Base-by-base conservation (phyloP, 2,113 vertebrate genomes). In the Chionodraco myersi region DNA sequence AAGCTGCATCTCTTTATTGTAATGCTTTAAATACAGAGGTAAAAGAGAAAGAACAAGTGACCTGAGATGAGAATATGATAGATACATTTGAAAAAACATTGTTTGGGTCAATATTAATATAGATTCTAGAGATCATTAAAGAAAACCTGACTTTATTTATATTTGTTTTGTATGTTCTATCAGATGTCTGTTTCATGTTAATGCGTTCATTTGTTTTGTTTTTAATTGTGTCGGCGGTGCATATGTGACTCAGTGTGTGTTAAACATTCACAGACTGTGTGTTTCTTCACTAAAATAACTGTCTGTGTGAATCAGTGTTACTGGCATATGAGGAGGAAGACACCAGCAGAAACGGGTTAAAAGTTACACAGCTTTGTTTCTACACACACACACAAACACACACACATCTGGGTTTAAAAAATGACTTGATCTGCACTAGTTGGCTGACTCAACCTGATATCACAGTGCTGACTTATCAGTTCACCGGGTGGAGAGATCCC, bases 381-480 rank as follows among this genome's bases (percentile, higher is more conserved):
- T 67, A 77, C 68, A 87, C 53, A 73, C 30, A 70, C 53, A 44
- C 34, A 41, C 0, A 41, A 6, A 41, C 36, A 41, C 1, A 41
- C 30, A 49, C 54, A 47, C 63, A 44, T 62, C 53, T 79, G 75
- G 21, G 26, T 72, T 79, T 69, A 36, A 34, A 30, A 68, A 48
- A 61, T 23, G 47, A 71, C 44, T 79, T 70, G 53, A 80, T 88
- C 66, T 48, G 56, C 21, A 60, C 15, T 48, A 44, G 16, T 58
- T 26, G 41, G 7, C 67, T 89, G 88, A 92, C 72, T 89, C 76
- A 88, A 60, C 7, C 48, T 89, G 87, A 91, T 81, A 82, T 88
- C 83, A 87, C n/a, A 83, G 45, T 10, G 70, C 78, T 84, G 83
- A 86, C 78, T 77, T 77, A 60, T 81, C 83, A 64, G 66, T 51